Percentiles rank a stretch among this genome's conserved stretches.
phyloP scores from a whole-genome alignment of 2,888 invertebrate genomes.

The Drosophila trichaetosa region DNA sequence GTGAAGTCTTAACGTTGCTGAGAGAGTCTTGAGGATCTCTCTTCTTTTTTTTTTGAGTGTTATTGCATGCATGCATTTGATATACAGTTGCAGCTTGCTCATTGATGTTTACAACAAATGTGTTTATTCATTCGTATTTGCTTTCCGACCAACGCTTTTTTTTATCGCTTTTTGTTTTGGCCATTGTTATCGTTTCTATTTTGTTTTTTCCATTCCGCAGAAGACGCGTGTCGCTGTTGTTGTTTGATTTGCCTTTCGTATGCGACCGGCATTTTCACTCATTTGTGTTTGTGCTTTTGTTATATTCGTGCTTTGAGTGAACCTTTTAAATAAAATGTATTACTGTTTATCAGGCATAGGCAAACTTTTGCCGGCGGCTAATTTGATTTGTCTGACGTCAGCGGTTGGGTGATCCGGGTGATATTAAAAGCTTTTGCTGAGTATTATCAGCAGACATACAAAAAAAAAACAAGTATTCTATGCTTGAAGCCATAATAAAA shows the following conservation, averaged over 20 bases:
- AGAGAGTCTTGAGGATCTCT: no score
- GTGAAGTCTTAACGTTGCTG: not conserved
- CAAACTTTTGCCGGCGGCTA: not conserved
- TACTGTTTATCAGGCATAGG: not conserved
- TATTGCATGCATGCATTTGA: not conserved
- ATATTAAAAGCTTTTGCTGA: not conserved
- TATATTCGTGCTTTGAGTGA: not conserved
- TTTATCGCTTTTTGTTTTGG: constrained; percentile 31
- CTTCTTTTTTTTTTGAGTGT: no score
- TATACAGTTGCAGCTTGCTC: not conserved
- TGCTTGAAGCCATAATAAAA: not conserved
- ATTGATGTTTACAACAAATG: no score
- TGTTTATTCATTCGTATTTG: not conserved
- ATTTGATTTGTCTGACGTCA: not conserved
- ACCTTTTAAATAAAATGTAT: not conserved
- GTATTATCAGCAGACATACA: not conserved
- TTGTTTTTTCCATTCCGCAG: constrained; percentile 22
- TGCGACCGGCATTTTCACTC: not conserved
- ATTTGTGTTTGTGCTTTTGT: constrained; percentile 3
- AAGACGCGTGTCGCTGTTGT: constrained; percentile 15
- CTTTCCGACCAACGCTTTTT: constrained; percentile 17
- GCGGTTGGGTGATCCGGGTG: not conserved
- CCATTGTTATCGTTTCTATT: constrained; percentile 27
- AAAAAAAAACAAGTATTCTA: not conserved
- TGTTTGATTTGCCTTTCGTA: not conserved